Evolutionary conservation across 2,113 vertebrate genomes (phyloP).

Genomic region (Chaenogobius annularis): DNA sequence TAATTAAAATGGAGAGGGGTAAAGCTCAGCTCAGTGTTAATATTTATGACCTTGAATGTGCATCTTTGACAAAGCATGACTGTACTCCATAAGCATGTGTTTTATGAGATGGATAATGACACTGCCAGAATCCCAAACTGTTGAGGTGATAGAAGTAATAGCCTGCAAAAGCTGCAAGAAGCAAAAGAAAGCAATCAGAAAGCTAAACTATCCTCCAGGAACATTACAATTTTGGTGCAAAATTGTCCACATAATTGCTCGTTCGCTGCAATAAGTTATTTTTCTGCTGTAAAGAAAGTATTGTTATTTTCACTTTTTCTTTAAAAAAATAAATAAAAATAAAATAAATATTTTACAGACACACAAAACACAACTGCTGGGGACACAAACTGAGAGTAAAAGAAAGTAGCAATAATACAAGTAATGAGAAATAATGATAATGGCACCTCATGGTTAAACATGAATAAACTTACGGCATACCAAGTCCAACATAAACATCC

Average conservation of each 20-base stretch:
- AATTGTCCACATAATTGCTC: neutral
- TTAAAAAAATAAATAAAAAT: too few species aligned
- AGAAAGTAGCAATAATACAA: too few species aligned
- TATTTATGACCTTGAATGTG: conserved; percentile 1
- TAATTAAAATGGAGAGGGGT: conserved; percentile 11
- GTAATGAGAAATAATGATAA: too few species aligned
- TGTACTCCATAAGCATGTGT: neutral
- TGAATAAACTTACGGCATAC: too few species aligned
- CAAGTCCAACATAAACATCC: too few species aligned
- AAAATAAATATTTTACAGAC: too few species aligned
- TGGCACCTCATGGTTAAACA: too few species aligned
- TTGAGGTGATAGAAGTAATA: neutral
- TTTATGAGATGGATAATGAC: neutral
- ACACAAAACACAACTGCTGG: too few species aligned
- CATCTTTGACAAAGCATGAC: neutral
- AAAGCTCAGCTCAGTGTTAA: conserved; percentile 20
- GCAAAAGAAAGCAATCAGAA: neutral
- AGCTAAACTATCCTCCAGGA: too few species aligned
- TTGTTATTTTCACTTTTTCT: too few species aligned
- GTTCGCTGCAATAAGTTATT: neutral
- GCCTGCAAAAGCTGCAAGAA: neutral
- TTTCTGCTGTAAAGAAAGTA: neutral
- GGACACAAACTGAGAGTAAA: too few species aligned
- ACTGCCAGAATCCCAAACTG: neutral
- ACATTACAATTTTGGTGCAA: too few species aligned